These are phyloP conservation scores for Willisornis vidua DNA, from an alignment of 2,113 vertebrate species.

Conservation along the genomic window DNA sequence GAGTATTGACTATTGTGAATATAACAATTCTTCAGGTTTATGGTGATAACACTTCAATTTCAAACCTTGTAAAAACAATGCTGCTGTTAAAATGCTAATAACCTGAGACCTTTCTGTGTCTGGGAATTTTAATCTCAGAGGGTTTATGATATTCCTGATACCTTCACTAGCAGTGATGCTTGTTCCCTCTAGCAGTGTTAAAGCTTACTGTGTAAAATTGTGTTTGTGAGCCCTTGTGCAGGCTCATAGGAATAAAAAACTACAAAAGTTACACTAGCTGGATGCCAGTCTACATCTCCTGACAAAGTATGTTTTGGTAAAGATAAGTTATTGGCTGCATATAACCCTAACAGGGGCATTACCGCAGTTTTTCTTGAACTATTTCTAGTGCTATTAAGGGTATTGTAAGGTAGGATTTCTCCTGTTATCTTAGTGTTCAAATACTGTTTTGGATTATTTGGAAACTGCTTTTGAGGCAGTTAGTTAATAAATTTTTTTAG, in stretches of 20 bases:
- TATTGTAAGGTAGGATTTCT: background rate
- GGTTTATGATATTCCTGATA: background rate
- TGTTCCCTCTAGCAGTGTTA: background rate
- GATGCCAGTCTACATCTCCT: background rate
- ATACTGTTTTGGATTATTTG: background rate
- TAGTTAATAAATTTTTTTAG: too few relatives aligned
- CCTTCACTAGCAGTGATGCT: fast-evolving
- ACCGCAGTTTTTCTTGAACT: background rate
- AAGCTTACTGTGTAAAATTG: background rate
- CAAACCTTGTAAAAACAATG: background rate
- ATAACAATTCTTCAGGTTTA: background rate
- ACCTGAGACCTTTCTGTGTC: background rate
- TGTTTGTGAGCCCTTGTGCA: background rate
- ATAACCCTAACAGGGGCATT: background rate
- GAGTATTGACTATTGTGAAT: background rate
- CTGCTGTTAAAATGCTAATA: background rate
- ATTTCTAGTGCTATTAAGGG: background rate
- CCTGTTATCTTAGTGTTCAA: background rate
- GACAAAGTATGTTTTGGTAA: background rate
- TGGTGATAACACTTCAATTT: background rate
- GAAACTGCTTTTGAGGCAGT: background rate
- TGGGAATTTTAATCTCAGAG: background rate
- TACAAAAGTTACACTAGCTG: background rate
- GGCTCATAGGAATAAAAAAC: background rate
- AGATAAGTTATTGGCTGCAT: background rate